Evolutionary conservation across 2,797 vertebrate genomes (phyloP).

Genomic region (Lagocephalus sceleratus): DNA sequence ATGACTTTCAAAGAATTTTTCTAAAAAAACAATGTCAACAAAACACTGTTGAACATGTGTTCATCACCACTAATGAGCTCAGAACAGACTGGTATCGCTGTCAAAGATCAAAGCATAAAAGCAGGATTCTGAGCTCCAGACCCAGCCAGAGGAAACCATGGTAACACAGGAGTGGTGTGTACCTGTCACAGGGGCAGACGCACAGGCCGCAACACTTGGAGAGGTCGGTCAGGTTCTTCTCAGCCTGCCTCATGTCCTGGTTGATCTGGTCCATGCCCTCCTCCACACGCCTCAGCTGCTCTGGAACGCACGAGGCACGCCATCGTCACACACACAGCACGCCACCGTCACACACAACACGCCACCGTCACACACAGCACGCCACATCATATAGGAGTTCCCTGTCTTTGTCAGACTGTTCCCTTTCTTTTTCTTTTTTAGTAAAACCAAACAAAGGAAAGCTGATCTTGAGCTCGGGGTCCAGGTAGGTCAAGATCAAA

Average conservation of each 20-base stretch:
- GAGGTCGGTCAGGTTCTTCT: conserved; percentile 94
- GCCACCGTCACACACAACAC: too few species aligned
- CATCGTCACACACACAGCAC: conserved; percentile 12
- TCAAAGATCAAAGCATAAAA: too few species aligned
- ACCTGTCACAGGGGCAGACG: conserved; percentile 95
- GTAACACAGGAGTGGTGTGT: neutral
- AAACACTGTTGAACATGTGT: neutral
- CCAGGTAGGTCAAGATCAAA: neutral
- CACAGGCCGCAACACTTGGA: conserved; percentile 96
- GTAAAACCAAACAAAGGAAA: neutral
- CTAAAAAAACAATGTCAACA: neutral
- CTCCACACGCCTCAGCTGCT: conserved; percentile 87
- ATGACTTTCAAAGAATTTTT: too few species aligned
- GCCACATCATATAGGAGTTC: too few species aligned
- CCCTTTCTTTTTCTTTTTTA: too few species aligned
- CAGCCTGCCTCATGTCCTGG: conserved; percentile 92
- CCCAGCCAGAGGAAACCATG: too few species aligned
- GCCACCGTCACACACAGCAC: too few species aligned
- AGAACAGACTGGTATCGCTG: too few species aligned
- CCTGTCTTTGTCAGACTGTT: too few species aligned
- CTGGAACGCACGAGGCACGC: conserved; percentile 65
- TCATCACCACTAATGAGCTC: neutral
- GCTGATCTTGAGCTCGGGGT: too few species aligned
- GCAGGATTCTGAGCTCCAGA: too few species aligned
- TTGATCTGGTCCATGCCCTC: conserved; percentile 97